Conservation (phyloP, 2,888 invertebrate genomes). For the Oxystoma pomonae region DNA sequence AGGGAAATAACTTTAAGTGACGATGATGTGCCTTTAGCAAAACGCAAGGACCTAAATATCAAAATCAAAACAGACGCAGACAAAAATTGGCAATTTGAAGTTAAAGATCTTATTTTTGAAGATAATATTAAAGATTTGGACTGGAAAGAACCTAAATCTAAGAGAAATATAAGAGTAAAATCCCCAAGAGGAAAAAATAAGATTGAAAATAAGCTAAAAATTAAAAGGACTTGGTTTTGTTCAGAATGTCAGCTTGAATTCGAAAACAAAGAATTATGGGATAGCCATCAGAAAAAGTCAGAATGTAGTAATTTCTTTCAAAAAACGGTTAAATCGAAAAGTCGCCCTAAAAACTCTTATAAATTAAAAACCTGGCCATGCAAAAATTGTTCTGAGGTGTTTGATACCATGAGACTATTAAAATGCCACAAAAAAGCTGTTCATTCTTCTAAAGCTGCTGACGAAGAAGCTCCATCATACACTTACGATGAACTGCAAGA, state of each 20-base stretch:
- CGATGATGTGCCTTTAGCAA: slow-evolving; percentile 9
- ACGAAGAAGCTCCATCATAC: slow-evolving; percentile 28
- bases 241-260: slow-evolving; percentile 12
- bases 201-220: neutral
- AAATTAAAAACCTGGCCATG: slow-evolving; percentile 9
- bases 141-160: neutral
- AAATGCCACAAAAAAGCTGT: slow-evolving; percentile 12
- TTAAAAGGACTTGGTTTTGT: slow-evolving; percentile 6
- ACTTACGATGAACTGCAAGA: slow-evolving; percentile 35
- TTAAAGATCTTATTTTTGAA: neutral
- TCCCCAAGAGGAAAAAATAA: slow-evolving; percentile 1
- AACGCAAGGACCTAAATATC: neutral
- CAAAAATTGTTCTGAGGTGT: slow-evolving; percentile 17
- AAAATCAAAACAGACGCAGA: neutral
- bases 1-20: slow-evolving; percentile 8
- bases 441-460: slow-evolving; percentile 8
- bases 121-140: neutral
- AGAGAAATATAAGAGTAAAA: neutral
- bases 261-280: slow-evolving; percentile 4
- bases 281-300: slow-evolving; percentile 3
- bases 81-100: neutral
- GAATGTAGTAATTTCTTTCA: slow-evolving; percentile 5
- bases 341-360: too few relatives aligned
- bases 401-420: slow-evolving; percentile 13
- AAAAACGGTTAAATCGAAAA: neutral